Conservation (phyloP, 2,888 invertebrate species). For the Malacosoma neustria region DNA sequence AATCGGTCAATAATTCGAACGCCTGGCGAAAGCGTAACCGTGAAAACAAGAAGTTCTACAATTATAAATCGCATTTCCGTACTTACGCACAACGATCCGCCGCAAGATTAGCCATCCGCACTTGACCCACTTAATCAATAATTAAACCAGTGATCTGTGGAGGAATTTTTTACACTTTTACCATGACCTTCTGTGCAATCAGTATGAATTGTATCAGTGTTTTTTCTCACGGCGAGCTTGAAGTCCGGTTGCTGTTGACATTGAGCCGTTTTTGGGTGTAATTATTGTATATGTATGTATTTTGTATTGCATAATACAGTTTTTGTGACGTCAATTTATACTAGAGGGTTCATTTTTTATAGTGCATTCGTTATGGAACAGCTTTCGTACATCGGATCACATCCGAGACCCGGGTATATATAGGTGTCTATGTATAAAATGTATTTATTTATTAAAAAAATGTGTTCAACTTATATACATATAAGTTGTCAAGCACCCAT, state of each 20-base stretch:
- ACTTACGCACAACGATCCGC: constrained; percentile 10
- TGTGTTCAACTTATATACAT: too few species aligned
- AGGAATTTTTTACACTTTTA: constrained; percentile 46
- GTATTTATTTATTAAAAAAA: too few species aligned
- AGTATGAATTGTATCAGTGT: constrained; percentile 14
- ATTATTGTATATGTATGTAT: neutral
- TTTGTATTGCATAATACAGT: too few species aligned
- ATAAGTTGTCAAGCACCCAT: too few species aligned
- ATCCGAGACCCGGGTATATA: too few species aligned
- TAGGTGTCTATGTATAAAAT: too few species aligned
- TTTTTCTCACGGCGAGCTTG: constrained; percentile 32
- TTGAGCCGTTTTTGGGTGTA: constrained; percentile 23
- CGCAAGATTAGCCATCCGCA: constrained; percentile 16
- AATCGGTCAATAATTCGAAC: neutral
- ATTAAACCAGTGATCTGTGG: neutral
- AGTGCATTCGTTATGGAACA: too few species aligned
- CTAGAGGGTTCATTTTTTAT: too few species aligned
- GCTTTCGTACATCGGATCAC: too few species aligned
- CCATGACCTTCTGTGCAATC: constrained; percentile 30
- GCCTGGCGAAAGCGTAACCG: neutral
- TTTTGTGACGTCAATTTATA: too few species aligned
- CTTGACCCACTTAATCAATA: constrained; percentile 29
- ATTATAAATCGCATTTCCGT: constrained; percentile 17
- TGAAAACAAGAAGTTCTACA: constrained; percentile 6
- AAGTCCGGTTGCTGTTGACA: constrained; percentile 17